phyloP scores from a whole-genome alignment of 2,113 vertebrate genomes.

The Columba livia region DNA sequence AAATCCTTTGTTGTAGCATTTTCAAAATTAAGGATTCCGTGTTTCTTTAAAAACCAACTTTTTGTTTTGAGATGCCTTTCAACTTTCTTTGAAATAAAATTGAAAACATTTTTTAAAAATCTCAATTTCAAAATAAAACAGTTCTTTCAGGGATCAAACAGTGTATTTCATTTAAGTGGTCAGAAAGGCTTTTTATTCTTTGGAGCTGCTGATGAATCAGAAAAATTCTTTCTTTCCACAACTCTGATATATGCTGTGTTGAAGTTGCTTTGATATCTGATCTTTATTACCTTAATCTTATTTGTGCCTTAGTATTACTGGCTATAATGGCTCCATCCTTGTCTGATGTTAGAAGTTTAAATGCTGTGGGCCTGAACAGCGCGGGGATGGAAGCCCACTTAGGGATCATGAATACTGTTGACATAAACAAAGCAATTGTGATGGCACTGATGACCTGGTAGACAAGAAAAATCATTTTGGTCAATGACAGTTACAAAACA shows the following conservation, averaged over 20 bases:
- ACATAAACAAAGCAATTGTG: not conserved
- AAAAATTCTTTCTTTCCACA: conserved; percentile 40
- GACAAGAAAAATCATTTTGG: not conserved
- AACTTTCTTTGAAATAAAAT: conserved; percentile 48
- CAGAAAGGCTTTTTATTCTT: conserved; percentile 43
- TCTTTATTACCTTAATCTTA: conserved; percentile 64
- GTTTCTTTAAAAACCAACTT: not conserved
- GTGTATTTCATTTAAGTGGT: conserved; percentile 48
- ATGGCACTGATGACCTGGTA: not conserved
- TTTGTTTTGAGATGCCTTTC: conserved; percentile 13
- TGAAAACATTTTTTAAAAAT: conserved; percentile 54
- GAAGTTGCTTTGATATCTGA: conserved; percentile 57
- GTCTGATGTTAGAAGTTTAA: conserved; percentile 32
- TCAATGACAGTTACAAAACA: not conserved
- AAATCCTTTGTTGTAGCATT: not conserved
- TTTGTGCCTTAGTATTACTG: conserved; percentile 38
- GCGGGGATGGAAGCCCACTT: not conserved
- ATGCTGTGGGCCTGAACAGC: not conserved
- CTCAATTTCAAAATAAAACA: conserved; percentile 44
- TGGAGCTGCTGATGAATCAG: conserved; percentile 42
- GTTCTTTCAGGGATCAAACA: conserved; percentile 42
- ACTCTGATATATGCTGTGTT: conserved; percentile 39
- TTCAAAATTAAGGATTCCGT: not conserved
- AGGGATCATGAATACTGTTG: not conserved
- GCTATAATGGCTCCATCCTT: conserved; percentile 20